phyloP scores from a whole-genome alignment of 2,797 vertebrate genomes.

The Typhlichthys subterraneus region DNA sequence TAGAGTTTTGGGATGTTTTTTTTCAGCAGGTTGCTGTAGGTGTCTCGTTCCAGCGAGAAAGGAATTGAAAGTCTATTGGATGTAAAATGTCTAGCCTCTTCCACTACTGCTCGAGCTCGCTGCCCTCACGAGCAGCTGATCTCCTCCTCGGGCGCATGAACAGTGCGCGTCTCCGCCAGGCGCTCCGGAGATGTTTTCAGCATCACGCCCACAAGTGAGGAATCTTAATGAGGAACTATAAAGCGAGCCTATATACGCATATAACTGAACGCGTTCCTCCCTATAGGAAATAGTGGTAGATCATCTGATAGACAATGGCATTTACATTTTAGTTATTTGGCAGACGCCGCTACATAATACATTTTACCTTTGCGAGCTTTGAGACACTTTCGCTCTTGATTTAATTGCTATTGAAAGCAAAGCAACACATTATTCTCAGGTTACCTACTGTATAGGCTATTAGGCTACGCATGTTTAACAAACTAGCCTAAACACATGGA shows the following conservation, averaged over 20 bases:
- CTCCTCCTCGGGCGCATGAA: slow-evolving; percentile 77
- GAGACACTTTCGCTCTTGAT: not conserved
- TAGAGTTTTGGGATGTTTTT: slow-evolving; percentile 29
- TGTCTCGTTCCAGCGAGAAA: slow-evolving; percentile 47
- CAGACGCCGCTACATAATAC: too few relatives aligned
- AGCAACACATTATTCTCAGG: not conserved
- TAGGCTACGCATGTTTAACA: too few relatives aligned
- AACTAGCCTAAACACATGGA: too few relatives aligned
- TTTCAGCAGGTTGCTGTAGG: slow-evolving; percentile 55
- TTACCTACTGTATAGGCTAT: too few relatives aligned
- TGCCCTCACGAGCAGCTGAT: slow-evolving; percentile 71
- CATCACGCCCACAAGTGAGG: slow-evolving; percentile 70
- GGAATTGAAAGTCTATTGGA: slow-evolving; percentile 59
- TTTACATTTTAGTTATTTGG: too few relatives aligned
- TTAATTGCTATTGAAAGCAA: not conserved
- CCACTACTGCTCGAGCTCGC: slow-evolving; percentile 55
- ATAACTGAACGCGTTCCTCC: slow-evolving; percentile 47
- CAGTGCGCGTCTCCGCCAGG: slow-evolving; percentile 66
- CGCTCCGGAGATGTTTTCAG: slow-evolving; percentile 64
- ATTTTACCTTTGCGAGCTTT: too few relatives aligned
- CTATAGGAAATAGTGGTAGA: too few relatives aligned
- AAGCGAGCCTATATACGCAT: slow-evolving; percentile 36
- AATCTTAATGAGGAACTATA: slow-evolving; percentile 71
- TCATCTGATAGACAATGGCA: too few relatives aligned
- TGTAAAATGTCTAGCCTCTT: slow-evolving; percentile 44